Conservation (phyloP, 2,113 vertebrate species). For the Genyomyrus donnyi region DNA sequence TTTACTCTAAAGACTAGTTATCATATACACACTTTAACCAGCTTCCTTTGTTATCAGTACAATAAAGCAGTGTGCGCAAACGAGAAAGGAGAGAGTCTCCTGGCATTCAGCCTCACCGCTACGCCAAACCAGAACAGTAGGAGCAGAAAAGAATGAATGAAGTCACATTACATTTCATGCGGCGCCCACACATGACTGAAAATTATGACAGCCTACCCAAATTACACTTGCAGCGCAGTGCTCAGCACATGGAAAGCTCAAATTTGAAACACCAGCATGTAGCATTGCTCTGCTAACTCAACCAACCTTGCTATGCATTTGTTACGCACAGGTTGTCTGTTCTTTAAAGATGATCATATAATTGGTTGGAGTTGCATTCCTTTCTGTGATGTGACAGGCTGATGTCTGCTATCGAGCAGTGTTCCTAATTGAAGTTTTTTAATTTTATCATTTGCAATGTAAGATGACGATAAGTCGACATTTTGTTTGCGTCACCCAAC, state of each 20-base stretch:
- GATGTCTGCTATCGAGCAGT: background rate
- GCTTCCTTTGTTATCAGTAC: background rate
- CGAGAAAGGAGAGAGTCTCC: background rate
- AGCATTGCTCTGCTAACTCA: background rate
- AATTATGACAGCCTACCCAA: background rate
- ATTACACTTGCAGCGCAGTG: background rate
- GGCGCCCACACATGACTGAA: background rate
- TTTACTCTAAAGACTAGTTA: background rate
- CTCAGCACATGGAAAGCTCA: background rate
- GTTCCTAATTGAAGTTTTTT: background rate
- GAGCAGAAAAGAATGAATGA: background rate
- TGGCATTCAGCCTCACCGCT: background rate
- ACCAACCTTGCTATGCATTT: background rate
- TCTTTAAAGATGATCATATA: background rate
- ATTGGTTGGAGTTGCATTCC: background rate
- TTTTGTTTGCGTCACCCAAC: background rate
- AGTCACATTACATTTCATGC: background rate
- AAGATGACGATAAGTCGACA: background rate
- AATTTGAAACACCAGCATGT: background rate
- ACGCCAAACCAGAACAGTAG: background rate
- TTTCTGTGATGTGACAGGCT: background rate
- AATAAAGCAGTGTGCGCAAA: background rate
- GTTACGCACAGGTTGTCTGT: background rate
- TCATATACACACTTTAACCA: background rate
- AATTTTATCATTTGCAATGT: background rate